Conservation (phyloP, 2,113 vertebrate species). For the Zapus hudsonius region DNA sequence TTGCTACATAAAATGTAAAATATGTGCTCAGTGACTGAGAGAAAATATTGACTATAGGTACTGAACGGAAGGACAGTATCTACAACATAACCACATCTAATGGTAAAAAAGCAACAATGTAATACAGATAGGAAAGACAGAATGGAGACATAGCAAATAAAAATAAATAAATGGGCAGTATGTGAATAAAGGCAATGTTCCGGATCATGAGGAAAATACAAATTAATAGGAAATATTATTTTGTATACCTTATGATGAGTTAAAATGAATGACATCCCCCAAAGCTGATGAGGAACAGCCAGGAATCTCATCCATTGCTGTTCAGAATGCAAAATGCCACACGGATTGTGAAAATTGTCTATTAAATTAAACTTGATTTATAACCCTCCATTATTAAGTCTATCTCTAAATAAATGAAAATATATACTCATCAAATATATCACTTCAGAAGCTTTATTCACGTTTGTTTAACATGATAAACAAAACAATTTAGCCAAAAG, state of each 20-base stretch:
- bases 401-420: not conserved
- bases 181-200: not conserved
- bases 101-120: not conserved
- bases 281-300: not conserved
- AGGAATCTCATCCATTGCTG: not conserved
- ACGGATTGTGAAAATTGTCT: not conserved
- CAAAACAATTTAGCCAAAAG: constrained; percentile 47
- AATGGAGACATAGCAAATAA: not conserved
- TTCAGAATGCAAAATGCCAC: not conserved
- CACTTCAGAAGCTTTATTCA: not conserved
- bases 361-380: not conserved
- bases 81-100: not conserved
- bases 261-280: not conserved
- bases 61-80: not conserved
- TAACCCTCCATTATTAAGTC: not conserved
- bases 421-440: not conserved
- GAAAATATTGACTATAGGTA: not conserved
- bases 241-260: not conserved
- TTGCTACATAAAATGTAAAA: not conserved
- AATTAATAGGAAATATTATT: not conserved
- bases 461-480: not conserved
- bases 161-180: not conserved
- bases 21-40: not conserved
- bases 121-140: not conserved
- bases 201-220: not conserved